These are phyloP conservation scores for Pseudoips prasinana DNA, from an alignment of 2,888 invertebrate species.

Conservation along the genomic window DNA sequence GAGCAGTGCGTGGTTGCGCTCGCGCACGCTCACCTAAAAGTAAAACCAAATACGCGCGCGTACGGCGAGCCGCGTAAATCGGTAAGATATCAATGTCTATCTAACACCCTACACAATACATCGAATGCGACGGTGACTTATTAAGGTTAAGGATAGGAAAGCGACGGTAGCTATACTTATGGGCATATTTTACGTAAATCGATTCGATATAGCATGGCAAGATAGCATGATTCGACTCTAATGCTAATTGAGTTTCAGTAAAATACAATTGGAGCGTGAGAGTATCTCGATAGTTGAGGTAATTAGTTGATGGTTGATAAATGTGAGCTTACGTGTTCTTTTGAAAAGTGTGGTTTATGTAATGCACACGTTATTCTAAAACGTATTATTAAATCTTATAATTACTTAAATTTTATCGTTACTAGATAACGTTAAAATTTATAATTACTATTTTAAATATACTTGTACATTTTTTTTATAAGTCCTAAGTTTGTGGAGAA, in stretches of 20 bases:
- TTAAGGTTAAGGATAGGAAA: conserved; percentile 77
- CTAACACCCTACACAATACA: conserved; percentile 58
- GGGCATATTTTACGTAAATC: conserved; percentile 48
- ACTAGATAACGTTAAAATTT: too few relatives aligned
- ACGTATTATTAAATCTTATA: too few relatives aligned
- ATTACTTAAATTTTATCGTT: too few relatives aligned
- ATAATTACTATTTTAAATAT: too few relatives aligned
- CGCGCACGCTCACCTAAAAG: conserved; percentile 71
- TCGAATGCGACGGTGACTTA: conserved; percentile 38
- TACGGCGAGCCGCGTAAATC: conserved; percentile 49
- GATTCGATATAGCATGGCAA: conserved; percentile 48
- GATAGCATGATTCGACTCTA: conserved; percentile 34
- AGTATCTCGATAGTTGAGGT: conserved; percentile 33
- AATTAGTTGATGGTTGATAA: conserved; percentile 36
- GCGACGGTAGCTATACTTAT: conserved; percentile 43
- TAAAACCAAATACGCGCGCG: conserved; percentile 60
- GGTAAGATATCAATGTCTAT: conserved; percentile 52
- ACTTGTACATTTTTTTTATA: too few relatives aligned
- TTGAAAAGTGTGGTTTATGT: conserved; percentile 6
- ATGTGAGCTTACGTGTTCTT: conserved; percentile 16
- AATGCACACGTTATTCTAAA: not conserved
- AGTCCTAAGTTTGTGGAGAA: too few relatives aligned
- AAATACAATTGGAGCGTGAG: conserved; percentile 57
- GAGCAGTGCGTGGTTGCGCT: conserved; percentile 63
- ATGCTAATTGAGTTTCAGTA: conserved; percentile 48